Evolutionary conservation across 2,113 vertebrate species (phyloP).

Genomic region (Phylloscopus whistleri): DNA sequence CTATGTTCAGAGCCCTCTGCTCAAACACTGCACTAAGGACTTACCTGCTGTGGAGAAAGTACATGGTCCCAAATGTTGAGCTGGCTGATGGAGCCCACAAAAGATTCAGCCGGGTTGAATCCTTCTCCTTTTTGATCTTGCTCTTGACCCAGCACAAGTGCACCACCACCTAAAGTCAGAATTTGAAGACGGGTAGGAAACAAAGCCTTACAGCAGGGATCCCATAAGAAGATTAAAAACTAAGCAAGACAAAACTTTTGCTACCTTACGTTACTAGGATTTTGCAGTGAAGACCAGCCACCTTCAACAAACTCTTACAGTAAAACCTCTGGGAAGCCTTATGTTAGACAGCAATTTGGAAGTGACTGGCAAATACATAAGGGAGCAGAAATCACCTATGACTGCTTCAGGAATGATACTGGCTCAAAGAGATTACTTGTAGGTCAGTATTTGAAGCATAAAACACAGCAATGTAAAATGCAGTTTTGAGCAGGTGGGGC

Average conservation of each 20-base stretch:
- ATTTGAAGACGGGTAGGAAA: background rate
- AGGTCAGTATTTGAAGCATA: background rate
- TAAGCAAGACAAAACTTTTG: background rate
- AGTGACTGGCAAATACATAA: background rate
- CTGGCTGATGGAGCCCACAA: slow-evolving; percentile 94
- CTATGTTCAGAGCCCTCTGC: background rate
- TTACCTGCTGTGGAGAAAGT: slow-evolving; percentile 88
- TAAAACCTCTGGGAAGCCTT: background rate
- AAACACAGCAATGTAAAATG: background rate
- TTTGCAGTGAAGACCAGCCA: background rate
- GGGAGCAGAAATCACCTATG: background rate
- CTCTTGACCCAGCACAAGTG: slow-evolving; percentile 92
- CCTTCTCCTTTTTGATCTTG: slow-evolving; percentile 94
- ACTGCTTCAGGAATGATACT: background rate
- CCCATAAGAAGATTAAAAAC: background rate
- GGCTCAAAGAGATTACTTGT: background rate
- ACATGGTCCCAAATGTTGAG: slow-evolving; percentile 96
- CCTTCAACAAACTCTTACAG: background rate
- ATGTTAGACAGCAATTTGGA: background rate
- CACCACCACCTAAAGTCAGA: slow-evolving; percentile 84
- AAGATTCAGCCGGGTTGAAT: slow-evolving; percentile 96
- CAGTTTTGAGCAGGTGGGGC: background rate
- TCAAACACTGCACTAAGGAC: slow-evolving; percentile 40
- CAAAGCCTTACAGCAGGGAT: background rate
- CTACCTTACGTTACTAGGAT: background rate